Evolutionary conservation across 2,888 invertebrate species (phyloP).

Genomic region (Alitta virens): DNA sequence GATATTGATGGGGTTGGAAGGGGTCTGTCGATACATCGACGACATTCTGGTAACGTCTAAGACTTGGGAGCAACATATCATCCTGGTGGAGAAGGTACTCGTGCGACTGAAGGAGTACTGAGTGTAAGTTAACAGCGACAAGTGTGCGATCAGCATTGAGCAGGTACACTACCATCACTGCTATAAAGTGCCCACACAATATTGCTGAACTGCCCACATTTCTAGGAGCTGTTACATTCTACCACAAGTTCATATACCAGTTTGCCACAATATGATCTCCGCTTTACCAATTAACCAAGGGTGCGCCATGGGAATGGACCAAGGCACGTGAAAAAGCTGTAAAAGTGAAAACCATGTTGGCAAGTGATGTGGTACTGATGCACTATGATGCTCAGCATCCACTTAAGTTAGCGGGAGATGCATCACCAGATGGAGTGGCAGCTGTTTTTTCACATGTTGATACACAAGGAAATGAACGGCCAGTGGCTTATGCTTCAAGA

Average conservation of each 20-base stretch:
- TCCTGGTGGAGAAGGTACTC: not conserved
- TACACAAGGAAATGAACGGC: slow-evolving; percentile 48
- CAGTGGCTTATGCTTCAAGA: slow-evolving; percentile 54
- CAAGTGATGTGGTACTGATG: slow-evolving; percentile 28
- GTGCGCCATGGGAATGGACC: not conserved
- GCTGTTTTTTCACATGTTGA: slow-evolving; percentile 40
- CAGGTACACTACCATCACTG: not conserved
- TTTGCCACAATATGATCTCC: not conserved
- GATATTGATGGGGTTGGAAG: not conserved
- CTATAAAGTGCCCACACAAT: not conserved
- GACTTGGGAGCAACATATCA: not conserved
- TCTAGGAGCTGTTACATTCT: not conserved
- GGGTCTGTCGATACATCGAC: not conserved
- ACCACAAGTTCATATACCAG: not conserved
- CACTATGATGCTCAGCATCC: slow-evolving; percentile 38
- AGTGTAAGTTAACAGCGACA: not conserved
- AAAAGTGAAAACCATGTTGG: slow-evolving; percentile 24
- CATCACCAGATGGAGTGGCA: slow-evolving; percentile 41
- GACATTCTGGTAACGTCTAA: not conserved
- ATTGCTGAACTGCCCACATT: not conserved
- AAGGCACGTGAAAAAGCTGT: not conserved
- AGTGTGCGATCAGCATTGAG: not conserved
- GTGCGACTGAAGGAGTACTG: not conserved
- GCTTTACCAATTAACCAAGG: not conserved
- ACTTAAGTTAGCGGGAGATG: slow-evolving; percentile 49